Percentiles rank a stretch among this genome's conserved stretches.
Evolutionary conservation across 2,113 vertebrate species (phyloP).

Genomic region (Chlorodrepanis virens): DNA sequence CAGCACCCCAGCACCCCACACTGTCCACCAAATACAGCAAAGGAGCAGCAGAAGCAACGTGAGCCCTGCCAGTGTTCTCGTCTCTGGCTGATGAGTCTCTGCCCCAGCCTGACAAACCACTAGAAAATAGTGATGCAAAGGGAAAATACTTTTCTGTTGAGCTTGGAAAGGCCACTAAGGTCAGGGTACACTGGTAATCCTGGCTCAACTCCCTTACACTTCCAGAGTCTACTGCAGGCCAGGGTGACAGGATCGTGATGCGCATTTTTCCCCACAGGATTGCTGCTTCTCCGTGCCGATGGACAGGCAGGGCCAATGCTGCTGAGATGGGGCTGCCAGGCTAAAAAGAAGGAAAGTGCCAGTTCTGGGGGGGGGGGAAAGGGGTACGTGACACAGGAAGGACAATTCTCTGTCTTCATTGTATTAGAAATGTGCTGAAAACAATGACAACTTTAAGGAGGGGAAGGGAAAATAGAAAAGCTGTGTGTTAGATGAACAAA

Average conservation of each 20-base stretch:
- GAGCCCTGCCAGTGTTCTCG: not conserved
- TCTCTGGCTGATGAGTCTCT: not conserved
- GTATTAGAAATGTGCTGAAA: not conserved
- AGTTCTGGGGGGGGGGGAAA: accelerated
- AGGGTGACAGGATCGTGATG: not conserved
- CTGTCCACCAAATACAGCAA: accelerated
- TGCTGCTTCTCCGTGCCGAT: accelerated
- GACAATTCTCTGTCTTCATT: not conserved
- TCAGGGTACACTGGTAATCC: not conserved
- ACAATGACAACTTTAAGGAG: not conserved
- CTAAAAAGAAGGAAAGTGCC: not conserved
- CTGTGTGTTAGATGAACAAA: not conserved
- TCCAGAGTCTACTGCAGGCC: not conserved
- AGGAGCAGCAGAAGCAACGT: not conserved
- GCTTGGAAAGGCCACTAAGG: not conserved
- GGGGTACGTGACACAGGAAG: not conserved
- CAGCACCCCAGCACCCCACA: not conserved
- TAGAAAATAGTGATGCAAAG: not conserved
- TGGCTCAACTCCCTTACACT: not conserved
- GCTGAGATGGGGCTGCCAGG: not conserved
- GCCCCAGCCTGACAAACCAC: not conserved
- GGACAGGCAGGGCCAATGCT: not conserved
- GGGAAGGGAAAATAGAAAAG: not conserved
- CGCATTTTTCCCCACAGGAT: not conserved
- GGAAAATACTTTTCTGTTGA: not conserved